A percentile compares a stretch with the other conserved stretches of the same genome.
phyloP scores from a whole-genome alignment of 2,797 vertebrate genomes.

The Pseudomugil gertrudae region DNA sequence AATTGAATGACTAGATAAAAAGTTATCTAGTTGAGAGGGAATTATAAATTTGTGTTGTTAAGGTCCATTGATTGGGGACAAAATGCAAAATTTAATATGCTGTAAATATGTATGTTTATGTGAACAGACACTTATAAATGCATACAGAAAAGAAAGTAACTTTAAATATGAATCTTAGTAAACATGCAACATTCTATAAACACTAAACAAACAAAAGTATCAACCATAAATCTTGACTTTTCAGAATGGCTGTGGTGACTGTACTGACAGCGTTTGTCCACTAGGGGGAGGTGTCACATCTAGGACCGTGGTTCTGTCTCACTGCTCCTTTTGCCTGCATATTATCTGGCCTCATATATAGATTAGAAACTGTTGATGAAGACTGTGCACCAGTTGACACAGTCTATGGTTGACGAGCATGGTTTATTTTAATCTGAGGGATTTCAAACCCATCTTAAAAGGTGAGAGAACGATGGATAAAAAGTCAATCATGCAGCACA shows the following conservation, averaged over 20 bases:
- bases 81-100: neutral
- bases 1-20: neutral
- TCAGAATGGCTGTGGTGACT: neutral
- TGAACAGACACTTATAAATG: neutral
- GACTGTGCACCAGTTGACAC: neutral
- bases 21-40: neutral
- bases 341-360: neutral
- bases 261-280: constrained; percentile 37
- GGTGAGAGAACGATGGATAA: neutral
- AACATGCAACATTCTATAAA: neutral
- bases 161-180: neutral
- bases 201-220: neutral
- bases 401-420: no score
- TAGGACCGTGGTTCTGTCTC: neutral
- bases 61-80: neutral
- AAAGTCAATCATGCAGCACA: neutral
- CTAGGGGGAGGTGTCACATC: constrained; percentile 49
- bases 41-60: neutral
- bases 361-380: neutral
- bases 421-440: neutral
- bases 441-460: neutral
- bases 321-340: neutral
- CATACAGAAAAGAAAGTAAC: neutral
- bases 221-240: neutral
- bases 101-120: neutral